Conservation (phyloP, 2,113 vertebrate species). For the Chloebia gouldiae region DNA sequence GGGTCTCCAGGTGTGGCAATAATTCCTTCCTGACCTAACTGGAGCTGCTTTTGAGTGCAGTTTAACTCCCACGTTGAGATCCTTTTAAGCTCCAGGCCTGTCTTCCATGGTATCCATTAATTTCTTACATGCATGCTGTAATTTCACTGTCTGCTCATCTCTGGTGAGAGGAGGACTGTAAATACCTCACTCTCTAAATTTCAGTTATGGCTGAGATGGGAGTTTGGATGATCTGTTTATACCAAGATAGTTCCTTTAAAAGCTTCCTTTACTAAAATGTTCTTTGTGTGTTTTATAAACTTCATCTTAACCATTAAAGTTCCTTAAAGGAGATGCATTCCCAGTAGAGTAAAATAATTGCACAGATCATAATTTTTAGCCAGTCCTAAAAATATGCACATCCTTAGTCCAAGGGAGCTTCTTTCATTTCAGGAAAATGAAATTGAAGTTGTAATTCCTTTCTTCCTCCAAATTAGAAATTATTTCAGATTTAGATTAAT, state of each 20-base stretch:
- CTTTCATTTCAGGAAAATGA: constrained; percentile 19
- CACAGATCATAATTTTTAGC: background rate
- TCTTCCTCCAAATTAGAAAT: constrained; percentile 2
- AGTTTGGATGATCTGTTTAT: background rate
- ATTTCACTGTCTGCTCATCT: background rate
- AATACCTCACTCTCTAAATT: background rate
- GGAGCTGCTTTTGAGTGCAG: background rate
- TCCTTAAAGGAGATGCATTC: constrained; percentile 23
- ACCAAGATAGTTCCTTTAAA: background rate
- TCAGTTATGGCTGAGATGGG: background rate
- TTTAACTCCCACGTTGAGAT: background rate
- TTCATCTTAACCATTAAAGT: background rate
- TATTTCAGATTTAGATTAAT: background rate
- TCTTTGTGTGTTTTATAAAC: constrained; percentile 38
- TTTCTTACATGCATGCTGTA: background rate
- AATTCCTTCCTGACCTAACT: background rate
- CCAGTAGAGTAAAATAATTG: constrained; percentile 2
- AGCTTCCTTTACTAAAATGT: constrained; percentile 5
- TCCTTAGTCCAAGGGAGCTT: background rate
- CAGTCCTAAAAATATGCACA: background rate
- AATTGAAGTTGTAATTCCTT: constrained; percentile 41
- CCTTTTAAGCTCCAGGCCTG: background rate
- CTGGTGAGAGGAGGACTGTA: background rate
- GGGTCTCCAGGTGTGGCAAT: background rate
- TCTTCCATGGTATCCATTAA: background rate